These are phyloP conservation scores for Schrankia costaestrigalis DNA, from an alignment of 2,888 invertebrate genomes.

Conservation along the genomic window DNA sequence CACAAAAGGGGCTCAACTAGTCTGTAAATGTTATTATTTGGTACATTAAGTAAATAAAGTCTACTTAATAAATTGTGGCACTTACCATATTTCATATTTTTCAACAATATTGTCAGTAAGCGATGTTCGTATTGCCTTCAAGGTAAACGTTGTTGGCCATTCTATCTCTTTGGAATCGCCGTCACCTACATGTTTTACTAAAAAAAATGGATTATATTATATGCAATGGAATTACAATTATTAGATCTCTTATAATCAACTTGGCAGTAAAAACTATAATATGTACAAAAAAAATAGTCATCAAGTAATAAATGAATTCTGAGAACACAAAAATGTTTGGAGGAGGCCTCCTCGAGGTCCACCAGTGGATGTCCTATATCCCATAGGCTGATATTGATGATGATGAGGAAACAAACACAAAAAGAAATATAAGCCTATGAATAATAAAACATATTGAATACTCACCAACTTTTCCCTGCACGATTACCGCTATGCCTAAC, in stretches of 20 bases:
- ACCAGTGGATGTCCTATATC: no score
- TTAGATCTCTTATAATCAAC: no score
- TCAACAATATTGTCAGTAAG: constrained; percentile 49
- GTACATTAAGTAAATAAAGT: no score
- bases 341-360: no score
- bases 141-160: constrained; percentile 45
- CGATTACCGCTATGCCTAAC: constrained; percentile 16
- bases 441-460: background rate
- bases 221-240: background rate
- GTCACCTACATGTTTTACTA: constrained; percentile 15
- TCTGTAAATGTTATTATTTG: no score
- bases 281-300: no score
- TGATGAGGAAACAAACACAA: background rate
- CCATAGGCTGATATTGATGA: no score
- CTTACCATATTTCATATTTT: constrained; percentile 48
- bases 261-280: no score
- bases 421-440: background rate
- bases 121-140: constrained; percentile 43
- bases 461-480: constrained; percentile 22
- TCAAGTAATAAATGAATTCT: no score
- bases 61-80: background rate
- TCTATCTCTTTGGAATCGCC: constrained; percentile 17
- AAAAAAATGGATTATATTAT: constrained; percentile 3
- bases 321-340: no score
- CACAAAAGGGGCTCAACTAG: no score